Evolutionary conservation across 2,888 invertebrate species (phyloP), one percentile per base, ranked within the genome.

Genomic region (Apamea epomidion): DNA sequence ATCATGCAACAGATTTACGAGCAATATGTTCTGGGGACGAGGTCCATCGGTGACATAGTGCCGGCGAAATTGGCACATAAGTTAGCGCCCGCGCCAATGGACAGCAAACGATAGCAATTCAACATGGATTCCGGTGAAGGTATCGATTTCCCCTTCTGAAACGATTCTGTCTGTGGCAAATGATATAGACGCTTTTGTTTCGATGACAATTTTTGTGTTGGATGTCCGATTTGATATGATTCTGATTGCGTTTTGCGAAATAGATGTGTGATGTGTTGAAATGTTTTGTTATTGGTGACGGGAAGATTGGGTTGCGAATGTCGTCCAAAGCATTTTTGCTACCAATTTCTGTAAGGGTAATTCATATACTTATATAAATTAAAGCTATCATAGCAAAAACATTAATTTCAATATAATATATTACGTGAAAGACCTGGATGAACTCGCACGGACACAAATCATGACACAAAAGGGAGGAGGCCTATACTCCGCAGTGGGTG

Each of bases 41-140:
- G 87, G 91, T 93, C 93, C 93, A 93, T 93, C 84, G 92, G 92
- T 94, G 94, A 95, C 94, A 93, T 93, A 94, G 91, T 93, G 87
- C 84, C 82, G 82, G 77, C 89, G 90, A 94, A 93, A 95, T 95
- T 94, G 94, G 93, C 91, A 91, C 93, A 93, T 94, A 94, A 91
- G 93, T 95, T 93, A 94, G 90, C 89, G 78, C 77, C 82, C 88
- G 83, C 88, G 88, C 90, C 93, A 92, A 88, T 93, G 93, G 92
- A 91, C 91, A 90, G 83, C 80, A 78, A 81, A 83, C 88, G 87
- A 84, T 83, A 76, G 77, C 84, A 82, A 87, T 89, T 89, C 81
- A 78, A 85, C 82, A 80, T 74, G 75, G 65, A 82, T 85, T 86
- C 86, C 81, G 74, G 83, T 60, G 78, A 81, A 78, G 75, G 65